Evolutionary conservation across 1,140 invertebrate species (phyloP).

Genomic region (Zaprionus vittiger): DNA sequence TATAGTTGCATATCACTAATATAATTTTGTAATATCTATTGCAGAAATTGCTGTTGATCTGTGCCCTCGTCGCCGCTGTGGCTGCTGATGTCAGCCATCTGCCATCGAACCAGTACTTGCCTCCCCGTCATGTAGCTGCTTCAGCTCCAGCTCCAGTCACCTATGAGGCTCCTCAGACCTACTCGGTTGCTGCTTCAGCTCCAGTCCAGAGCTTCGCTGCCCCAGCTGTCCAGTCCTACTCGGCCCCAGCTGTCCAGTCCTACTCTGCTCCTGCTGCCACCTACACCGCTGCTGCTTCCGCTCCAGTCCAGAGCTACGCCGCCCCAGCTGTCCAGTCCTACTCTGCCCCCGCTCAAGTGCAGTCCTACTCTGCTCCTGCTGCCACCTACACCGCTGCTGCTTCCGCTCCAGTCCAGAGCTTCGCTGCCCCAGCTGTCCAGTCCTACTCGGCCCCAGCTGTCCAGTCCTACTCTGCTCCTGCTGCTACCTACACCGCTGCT

Average conservation of each 20-base stretch:
- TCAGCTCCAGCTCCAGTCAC: conserved; percentile 61
- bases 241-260: conserved; percentile 55
- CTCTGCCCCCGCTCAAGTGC: conserved; percentile 31
- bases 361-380: conserved; percentile 53
- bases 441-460: conserved; percentile 35
- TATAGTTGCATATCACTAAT: not conserved
- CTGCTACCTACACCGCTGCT: conserved; percentile 1
- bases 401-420: conserved; percentile 41
- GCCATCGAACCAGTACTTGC: conserved; percentile 74
- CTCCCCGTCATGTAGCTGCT: conserved; percentile 49
- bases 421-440: conserved; percentile 57
- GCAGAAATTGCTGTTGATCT: conserved; percentile 77
- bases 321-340: conserved; percentile 58
- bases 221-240: conserved; percentile 29
- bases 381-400: not conserved
- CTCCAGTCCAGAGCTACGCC: conserved; percentile 45
- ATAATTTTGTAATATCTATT: conserved; percentile 26
- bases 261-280: conserved; percentile 50
- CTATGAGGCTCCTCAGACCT: conserved; percentile 52
- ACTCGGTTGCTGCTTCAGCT: conserved; percentile 57
- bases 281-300: conserved; percentile 12
- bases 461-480: conserved; percentile 51
- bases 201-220: conserved; percentile 56
- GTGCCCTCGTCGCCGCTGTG: conserved; percentile 70
- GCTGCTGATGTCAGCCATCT: conserved; percentile 76